Conservation (phyloP, 2,888 invertebrate genomes). For the Drosophila falleni region DNA sequence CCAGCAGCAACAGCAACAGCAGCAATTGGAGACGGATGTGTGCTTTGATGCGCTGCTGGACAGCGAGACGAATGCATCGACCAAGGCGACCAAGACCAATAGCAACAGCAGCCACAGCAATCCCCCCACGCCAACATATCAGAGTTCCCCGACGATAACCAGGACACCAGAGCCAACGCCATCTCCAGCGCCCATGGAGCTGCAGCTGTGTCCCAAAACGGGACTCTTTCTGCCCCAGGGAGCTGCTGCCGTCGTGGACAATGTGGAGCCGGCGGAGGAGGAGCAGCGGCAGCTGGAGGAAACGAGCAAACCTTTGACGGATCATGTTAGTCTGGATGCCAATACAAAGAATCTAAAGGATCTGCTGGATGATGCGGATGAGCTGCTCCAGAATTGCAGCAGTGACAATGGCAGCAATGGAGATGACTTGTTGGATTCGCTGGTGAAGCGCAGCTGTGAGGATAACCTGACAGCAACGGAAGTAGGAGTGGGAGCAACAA, state of each 20-base stretch:
- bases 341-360: constrained; percentile 84
- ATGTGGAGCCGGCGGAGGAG: neutral
- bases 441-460: constrained; percentile 88
- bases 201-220: constrained; percentile 83
- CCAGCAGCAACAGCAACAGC: constrained; percentile 16
- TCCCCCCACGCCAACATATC: constrained; percentile 71
- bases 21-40: constrained; percentile 22
- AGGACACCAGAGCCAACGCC: constrained; percentile 14
- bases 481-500: constrained; percentile 3
- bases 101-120: constrained; percentile 36
- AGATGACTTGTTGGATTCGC: constrained; percentile 87
- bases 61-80: constrained; percentile 70
- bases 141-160: constrained; percentile 38
- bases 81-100: constrained; percentile 63
- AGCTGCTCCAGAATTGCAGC: constrained; percentile 82
- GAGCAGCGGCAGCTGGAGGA: constrained; percentile 1
- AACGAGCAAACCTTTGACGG: constrained; percentile 3
- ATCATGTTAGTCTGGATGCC: constrained; percentile 69
- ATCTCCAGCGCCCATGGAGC: constrained; percentile 64
- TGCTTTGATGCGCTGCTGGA: constrained; percentile 70
- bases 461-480: constrained; percentile 86
- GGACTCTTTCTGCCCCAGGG: constrained; percentile 80
- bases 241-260: constrained; percentile 1
- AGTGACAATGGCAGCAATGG: constrained; percentile 85
- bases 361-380: constrained; percentile 84